Evolutionary conservation across 2,113 vertebrate genomes (phyloP), one percentile per base, ranked within the genome.

Genomic region (Tor tambroides): DNA sequence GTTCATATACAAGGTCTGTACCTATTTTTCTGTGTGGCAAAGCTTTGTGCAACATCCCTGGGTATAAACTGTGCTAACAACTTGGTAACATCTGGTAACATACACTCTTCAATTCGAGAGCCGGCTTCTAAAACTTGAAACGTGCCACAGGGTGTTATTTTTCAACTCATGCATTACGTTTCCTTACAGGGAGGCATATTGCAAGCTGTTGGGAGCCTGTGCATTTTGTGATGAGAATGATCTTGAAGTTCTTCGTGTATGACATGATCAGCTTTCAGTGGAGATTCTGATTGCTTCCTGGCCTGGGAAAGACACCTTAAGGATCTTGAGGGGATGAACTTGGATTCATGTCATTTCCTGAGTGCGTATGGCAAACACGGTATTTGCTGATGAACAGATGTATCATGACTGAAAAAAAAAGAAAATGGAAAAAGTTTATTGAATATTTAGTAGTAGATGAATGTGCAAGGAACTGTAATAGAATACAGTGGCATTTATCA

Each of bases 311-410:
- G 65, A 23, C 65, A 59, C 65, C 72, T 81, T 71, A n/a, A 80
- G 49, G 35, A 61, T 72, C 35, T 61, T 23, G 15, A 59, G 49
- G 56, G 65, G 85, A 80, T 81, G 35, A 41, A 41, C 10, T 15
- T 72, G 67, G 78, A 86, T 86, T 86, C 30, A 61, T 81, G 51
- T 74, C 51, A 74, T 72, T 41, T 86, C 67, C 9, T 61, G 65
- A 86, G 78, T n/a, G 78, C 23, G 46, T 61, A 35, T 72, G 82
- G 23, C 23, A 54, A 82, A 67, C 30, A 56, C 1, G 21, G 21
- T 9, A 84, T 74, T 72, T 56, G 30, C 82, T 56, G 46, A 35
- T 71, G 21, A 74, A 56, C 67, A 74, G 65, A 74, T 84, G 49
- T 32, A 59, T 28, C 49, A 23, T 12, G 4, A 74, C 7, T 10